Base-by-base conservation (phyloP, 2,888 invertebrate species). In the Habrosyne pyritoides region DNA sequence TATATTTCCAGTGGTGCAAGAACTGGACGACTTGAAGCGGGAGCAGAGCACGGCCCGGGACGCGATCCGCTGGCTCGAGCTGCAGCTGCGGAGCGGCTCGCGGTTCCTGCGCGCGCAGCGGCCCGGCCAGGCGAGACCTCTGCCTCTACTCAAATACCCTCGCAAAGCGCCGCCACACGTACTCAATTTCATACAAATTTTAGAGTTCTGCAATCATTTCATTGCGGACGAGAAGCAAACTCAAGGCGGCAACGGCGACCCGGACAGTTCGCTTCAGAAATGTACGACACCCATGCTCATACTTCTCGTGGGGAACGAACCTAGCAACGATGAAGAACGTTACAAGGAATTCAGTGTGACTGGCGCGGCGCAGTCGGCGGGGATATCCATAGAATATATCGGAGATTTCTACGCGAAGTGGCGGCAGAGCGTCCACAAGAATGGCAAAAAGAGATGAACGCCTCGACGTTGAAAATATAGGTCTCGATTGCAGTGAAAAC, bases 31-130 rank as follows among this genome's bases (percentile, higher is more conserved):
- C 71, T 87, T 98, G 72, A 98, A 99, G 90, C 96, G 97, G 59
- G 96, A 96, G 66, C 96, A 96, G 73, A 95, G 95, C 64, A 94
- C 95, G 63, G 98, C 98, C 0, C 94, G 98, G 53, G 98, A 98
- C 81, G 98, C 97, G 3, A 98, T 98, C 59, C 96, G 98, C 66
- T 99, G 98, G 98, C 91, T 99, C 63, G 98, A 98, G 86, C 93
- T 94, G 36, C 98, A 98, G 80, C 95, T 98, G 64, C 95, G 96
- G 67, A 95, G 95, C 63, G 98, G 98, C 10, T 98, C 97, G 71
- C 94, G 98, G 64, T 98, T 96, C 83, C 93, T 98, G 73, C 94
- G 98, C 66, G 96, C 98, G 0, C 98, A 98, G 87, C 95, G 97
- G 21, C 95, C 96, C 18, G 96, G 96, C 59, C 98, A 99, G 86